Percentiles rank a stretch among this genome's conserved stretches.
Conservation (phyloP, 2,113 vertebrate genomes). For the Leptodactylus fuscus region DNA sequence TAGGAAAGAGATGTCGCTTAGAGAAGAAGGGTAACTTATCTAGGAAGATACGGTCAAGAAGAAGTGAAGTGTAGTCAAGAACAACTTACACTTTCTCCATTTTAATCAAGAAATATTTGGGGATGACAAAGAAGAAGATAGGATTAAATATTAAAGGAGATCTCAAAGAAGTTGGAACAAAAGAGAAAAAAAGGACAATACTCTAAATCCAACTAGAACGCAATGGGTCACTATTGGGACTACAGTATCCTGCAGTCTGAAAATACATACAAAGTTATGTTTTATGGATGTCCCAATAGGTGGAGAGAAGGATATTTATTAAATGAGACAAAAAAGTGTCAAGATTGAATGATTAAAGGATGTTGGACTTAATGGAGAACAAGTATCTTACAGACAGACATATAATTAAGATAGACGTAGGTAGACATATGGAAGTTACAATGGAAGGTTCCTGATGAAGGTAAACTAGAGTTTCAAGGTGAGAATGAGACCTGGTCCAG, state of each 20-base stretch:
- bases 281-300: not conserved
- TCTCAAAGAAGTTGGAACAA: not conserved
- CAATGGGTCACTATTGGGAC: too few species aligned
- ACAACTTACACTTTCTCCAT: not conserved
- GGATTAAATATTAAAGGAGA: not conserved
- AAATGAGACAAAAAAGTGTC: not conserved
- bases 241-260: too few species aligned
- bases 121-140: not conserved
- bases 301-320: not conserved
- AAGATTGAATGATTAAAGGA: not conserved
- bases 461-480: not conserved
- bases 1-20: slow-evolving; percentile 1
- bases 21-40: not conserved
- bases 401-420: not conserved
- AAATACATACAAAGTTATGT: not conserved
- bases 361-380: not conserved
- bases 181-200: too few species aligned
- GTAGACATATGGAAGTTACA: not conserved
- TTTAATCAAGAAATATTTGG: not conserved
- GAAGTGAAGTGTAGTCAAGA: not conserved
- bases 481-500: not conserved
- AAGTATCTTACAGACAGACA: not conserved
- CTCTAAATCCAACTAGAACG: not conserved
- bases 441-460: not conserved
- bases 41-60: not conserved